These are phyloP conservation scores for Platerodrilus igneus DNA, from an alignment of 2,888 invertebrate species.

Conservation along the genomic window DNA sequence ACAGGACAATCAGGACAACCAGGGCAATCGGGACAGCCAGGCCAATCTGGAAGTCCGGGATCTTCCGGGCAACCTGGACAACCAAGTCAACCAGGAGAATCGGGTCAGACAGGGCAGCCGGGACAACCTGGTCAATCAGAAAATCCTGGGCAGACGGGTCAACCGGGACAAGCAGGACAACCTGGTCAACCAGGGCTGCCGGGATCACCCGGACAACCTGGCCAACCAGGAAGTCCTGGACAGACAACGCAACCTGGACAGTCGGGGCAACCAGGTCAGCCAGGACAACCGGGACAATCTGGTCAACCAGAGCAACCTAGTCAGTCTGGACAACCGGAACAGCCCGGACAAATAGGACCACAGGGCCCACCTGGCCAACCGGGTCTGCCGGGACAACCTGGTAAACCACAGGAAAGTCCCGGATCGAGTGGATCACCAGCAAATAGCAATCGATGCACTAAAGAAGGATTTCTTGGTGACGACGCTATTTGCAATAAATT, in stretches of 20 bases:
- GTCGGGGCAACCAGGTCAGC: slow-evolving; percentile 16
- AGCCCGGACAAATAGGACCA: no score
- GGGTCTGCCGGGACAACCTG: no score
- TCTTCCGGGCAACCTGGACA: slow-evolving; percentile 18
- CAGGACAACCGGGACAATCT: no score
- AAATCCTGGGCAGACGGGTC: slow-evolving; percentile 18
- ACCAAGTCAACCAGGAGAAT: slow-evolving; percentile 23
- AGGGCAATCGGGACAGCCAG: slow-evolving; percentile 20
- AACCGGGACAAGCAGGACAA: slow-evolving; percentile 13
- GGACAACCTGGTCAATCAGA: slow-evolving; percentile 21
- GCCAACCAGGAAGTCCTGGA: slow-evolving; percentile 22
- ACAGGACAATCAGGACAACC: slow-evolving; percentile 40
- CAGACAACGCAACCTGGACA: slow-evolving; percentile 15
- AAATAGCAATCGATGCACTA: slow-evolving; percentile 16
- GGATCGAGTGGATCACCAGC: no score
- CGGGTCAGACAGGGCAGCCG: slow-evolving; percentile 17
- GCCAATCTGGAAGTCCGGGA: slow-evolving; percentile 28
- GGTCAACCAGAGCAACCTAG: no score
- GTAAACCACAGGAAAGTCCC: no score
- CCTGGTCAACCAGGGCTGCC: slow-evolving; percentile 20
- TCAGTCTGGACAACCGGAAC: no score
- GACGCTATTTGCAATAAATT: slow-evolving; percentile 64
- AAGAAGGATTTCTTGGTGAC: slow-evolving; percentile 10
- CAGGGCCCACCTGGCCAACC: no score
- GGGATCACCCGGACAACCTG: slow-evolving; percentile 33